Evolutionary conservation across 2,888 invertebrate species (phyloP), one percentile per base, ranked within the genome.

Genomic region (Macrostomum cliftonense): DNA sequence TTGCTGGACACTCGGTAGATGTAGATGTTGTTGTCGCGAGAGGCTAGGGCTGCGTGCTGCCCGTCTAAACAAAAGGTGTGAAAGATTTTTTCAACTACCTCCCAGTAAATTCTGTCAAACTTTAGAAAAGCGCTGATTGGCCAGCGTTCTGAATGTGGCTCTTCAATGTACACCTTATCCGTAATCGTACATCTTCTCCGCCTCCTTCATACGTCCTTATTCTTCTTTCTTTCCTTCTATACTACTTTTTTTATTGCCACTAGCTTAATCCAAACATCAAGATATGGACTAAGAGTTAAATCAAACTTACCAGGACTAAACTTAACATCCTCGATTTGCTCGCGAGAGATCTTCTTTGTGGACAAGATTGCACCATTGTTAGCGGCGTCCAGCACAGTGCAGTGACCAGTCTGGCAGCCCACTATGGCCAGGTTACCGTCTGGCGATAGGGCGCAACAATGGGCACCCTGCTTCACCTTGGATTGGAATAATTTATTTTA

Each of bases 11-110:
- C 81, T 69, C 28, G 28, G 73, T 88, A 87, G 54, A 89, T 75
- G 71, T 88, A 88, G 62, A 89, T 80, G 65, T 79, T 78, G 75
- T 85, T 86, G 71, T 89, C 87, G 12, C 85, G 74, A 0, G 85
- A 86, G 7, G 86, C 88, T 46, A 87, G 71, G 12, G 87, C 88
- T 49, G 89, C 72, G 63, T 80, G 72, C 55, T 74, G 74, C 55
- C 85, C 85, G 74, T 86, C 82, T 43, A 81, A 28, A 55, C 54
- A 28, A n/a, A n/a, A 9, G 9, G 9, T 36, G 55, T 77, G 74
- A n/a, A n/a, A n/a, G n/a, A n/a, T n/a, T n/a, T n/a, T n/a, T n/a
- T n/a, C n/a, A n/a, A n/a, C n/a, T n/a, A n/a, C n/a, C n/a, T n/a
- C n/a, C n/a, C n/a, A n/a, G n/a, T n/a, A n/a, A n/a, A n/a, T n/a